Conservation (phyloP, 2,113 vertebrate species). For the Narcine bancroftii region DNA sequence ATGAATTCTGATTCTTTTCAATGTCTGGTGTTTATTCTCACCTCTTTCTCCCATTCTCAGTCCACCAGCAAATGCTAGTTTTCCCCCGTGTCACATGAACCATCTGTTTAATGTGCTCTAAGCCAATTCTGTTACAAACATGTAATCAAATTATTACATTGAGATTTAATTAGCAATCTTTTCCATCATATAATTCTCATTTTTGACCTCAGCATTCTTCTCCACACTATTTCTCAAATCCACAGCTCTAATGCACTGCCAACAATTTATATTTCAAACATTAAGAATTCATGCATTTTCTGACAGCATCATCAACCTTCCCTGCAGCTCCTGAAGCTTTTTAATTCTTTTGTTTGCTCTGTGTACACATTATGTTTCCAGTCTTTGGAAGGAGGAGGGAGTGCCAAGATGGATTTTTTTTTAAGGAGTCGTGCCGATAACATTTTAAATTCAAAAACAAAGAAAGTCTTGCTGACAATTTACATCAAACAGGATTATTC, state of each 20-base stretch:
- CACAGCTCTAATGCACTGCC: not conserved
- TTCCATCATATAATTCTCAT: not conserved
- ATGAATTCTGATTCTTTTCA: too few relatives aligned
- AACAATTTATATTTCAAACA: not conserved
- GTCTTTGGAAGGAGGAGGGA: not conserved
- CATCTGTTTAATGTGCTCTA: conserved; percentile 3
- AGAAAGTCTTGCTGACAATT: not conserved
- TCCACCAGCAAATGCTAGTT: not conserved
- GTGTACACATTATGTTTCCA: not conserved
- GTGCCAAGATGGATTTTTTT: not conserved
- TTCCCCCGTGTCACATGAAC: not conserved
- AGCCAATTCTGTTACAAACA: not conserved
- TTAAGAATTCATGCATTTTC: conserved; percentile 24
- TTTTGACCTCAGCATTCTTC: not conserved
- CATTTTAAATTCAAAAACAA: not conserved
- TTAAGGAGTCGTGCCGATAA: not conserved
- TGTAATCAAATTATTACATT: conserved; percentile 13
- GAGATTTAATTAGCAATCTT: conserved; percentile 22
- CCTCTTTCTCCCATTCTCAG: not conserved
- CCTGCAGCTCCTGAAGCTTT: not conserved
- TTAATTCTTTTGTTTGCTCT: not conserved
- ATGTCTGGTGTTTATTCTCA: not conserved
- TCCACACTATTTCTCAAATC: not conserved
- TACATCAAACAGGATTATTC: not conserved
- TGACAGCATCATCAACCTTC: not conserved